These are phyloP conservation scores for Drosophila birchii DNA, from an alignment of 2,888 invertebrate species.

Conservation along the genomic window DNA sequence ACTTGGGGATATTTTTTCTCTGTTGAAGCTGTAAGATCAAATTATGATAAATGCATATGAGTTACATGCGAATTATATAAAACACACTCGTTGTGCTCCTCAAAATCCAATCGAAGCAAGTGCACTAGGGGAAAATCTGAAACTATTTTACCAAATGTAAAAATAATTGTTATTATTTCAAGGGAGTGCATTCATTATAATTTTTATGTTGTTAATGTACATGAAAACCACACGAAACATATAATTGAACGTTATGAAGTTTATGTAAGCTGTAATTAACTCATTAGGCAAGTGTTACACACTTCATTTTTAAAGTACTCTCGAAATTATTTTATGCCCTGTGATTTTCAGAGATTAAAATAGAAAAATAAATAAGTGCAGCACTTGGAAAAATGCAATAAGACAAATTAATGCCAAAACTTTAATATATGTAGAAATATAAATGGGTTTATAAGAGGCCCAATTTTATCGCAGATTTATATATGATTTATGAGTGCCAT, in stretches of 20 bases:
- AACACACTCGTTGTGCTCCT: neutral
- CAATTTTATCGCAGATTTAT: too few species aligned
- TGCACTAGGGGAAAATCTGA: neutral
- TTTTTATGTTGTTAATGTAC: neutral
- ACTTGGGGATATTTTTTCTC: neutral
- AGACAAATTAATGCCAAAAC: neutral
- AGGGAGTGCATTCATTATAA: slow-evolving; percentile 1
- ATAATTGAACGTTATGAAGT: neutral
- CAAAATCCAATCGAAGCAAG: neutral
- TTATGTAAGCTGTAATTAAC: slow-evolving; percentile 8
- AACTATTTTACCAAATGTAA: neutral
- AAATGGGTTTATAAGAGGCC: neutral
- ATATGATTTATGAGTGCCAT: neutral
- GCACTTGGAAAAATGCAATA: neutral
- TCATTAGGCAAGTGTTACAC: neutral
- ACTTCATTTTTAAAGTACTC: neutral
- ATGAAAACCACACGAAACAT: neutral
- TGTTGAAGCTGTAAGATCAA: neutral
- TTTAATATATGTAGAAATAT: neutral
- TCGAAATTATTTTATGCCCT: neutral
- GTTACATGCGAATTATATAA: neutral
- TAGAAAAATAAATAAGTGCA: neutral
- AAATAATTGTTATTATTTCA: slow-evolving; percentile 3
- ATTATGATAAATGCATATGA: neutral
- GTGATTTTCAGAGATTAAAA: neutral